Percentiles rank a stretch among this genome's conserved stretches.
phyloP scores from a whole-genome alignment of 2,113 vertebrate species.

The Daubentonia madagascariensis region DNA sequence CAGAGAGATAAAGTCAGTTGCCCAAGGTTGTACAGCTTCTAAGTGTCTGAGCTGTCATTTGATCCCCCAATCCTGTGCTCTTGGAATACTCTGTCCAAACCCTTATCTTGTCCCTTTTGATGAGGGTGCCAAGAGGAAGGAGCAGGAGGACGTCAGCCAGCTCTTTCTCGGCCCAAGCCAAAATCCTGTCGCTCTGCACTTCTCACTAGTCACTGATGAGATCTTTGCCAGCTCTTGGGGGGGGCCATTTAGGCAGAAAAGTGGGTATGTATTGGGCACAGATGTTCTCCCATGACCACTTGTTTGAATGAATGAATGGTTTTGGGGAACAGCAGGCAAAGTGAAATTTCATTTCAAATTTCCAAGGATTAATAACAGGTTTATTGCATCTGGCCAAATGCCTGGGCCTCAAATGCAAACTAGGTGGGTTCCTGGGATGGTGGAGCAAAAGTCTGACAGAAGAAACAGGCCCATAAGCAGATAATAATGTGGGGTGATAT shows the following conservation, averaged over 20 bases:
- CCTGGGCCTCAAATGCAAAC: background rate
- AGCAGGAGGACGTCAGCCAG: background rate
- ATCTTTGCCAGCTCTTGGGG: background rate
- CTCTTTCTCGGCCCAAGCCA: background rate
- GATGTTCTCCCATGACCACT: background rate
- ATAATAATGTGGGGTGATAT: no score
- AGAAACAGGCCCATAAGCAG: background rate
- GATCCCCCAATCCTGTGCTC: background rate
- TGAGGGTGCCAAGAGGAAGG: background rate
- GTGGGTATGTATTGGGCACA: background rate
- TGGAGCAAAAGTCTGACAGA: background rate
- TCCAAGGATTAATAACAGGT: background rate
- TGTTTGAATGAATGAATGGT: background rate
- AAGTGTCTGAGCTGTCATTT: background rate
- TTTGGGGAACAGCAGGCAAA: background rate
- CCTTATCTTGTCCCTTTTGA: background rate
- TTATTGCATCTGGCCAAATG: background rate
- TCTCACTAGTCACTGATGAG: background rate
- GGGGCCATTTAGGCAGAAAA: background rate
- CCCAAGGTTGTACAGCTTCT: background rate
- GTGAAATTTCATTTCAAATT: background rate
- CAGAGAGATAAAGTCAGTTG: background rate
- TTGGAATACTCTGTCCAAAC: background rate
- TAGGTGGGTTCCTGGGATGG: background rate
- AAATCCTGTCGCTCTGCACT: background rate